Percentiles rank a stretch among this genome's conserved stretches.
Evolutionary conservation across 2,888 invertebrate species (phyloP).

Genomic region (Agriopis marginaria): DNA sequence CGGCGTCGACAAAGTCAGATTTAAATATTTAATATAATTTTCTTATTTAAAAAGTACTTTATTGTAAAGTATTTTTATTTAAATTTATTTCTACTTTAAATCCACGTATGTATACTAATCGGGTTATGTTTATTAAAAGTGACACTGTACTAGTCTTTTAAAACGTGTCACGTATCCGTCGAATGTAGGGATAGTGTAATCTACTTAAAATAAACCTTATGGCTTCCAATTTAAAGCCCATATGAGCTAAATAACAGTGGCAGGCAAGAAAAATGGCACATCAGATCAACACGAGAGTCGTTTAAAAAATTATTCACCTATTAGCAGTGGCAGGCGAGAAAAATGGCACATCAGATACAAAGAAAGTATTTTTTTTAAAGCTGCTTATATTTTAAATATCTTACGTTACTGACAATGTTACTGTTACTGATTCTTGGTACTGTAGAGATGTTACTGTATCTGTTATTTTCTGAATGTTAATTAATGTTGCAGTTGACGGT

Average conservation of each 20-base stretch:
- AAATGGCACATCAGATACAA: no score
- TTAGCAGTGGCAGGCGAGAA: no score
- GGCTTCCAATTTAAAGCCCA: constrained; percentile 35
- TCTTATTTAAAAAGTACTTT: constrained; percentile 54
- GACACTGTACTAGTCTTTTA: constrained; percentile 64
- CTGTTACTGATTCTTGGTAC: no score
- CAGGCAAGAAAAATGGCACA: constrained; percentile 4
- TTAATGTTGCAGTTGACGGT: neutral
- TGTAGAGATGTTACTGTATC: neutral
- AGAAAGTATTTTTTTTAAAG: no score
- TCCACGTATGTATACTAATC: constrained; percentile 52
- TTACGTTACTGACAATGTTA: no score
- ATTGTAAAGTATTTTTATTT: constrained; percentile 34
- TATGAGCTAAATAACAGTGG: no score
- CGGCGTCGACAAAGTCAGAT: constrained; percentile 63
- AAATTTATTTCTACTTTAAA: constrained; percentile 44
- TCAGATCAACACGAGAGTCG: neutral
- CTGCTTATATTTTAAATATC: no score
- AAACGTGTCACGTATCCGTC: constrained; percentile 59
- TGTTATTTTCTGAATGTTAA: neutral
- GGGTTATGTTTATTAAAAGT: constrained; percentile 52
- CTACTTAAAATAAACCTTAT: constrained; percentile 31
- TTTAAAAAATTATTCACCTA: neutral
- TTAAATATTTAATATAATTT: constrained; percentile 58
- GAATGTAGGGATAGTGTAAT: constrained; percentile 38